Conservation (phyloP, 2,797 vertebrate species). For the Enteromius trimaculatus region DNA sequence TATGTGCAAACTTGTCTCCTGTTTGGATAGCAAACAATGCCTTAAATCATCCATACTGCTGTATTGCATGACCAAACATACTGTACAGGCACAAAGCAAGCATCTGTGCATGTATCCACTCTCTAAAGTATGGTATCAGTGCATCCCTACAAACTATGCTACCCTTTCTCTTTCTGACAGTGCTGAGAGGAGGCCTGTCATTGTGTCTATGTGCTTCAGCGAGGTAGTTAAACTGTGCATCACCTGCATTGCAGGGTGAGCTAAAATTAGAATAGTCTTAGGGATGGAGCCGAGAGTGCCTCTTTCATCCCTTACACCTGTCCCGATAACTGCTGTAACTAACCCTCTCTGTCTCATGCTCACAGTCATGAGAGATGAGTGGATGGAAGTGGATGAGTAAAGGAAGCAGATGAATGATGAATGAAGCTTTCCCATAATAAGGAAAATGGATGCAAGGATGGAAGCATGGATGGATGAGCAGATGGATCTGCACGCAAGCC, state of each 20-base stretch:
- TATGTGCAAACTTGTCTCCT: not conserved
- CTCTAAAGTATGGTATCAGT: not conserved
- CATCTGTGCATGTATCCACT: not conserved
- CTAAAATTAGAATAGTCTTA: slow-evolving; percentile 69
- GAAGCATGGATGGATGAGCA: not conserved
- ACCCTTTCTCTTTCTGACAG: not conserved
- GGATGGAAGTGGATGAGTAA: slow-evolving; percentile 9
- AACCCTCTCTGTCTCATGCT: not conserved
- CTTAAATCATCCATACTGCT: not conserved
- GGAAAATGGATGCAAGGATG: slow-evolving; percentile 33
- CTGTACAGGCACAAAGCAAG: not conserved
- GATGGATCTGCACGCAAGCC: not conserved
- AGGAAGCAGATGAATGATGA: slow-evolving; percentile 17
- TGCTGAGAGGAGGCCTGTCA: slow-evolving; percentile 10
- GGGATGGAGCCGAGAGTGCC: slow-evolving; percentile 50
- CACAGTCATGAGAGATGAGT: not conserved
- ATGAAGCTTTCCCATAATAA: not conserved
- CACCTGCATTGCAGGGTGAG: slow-evolving; percentile 71
- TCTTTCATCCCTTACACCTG: slow-evolving; percentile 56
- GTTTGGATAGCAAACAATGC: not conserved
- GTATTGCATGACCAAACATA: slow-evolving; percentile 3
- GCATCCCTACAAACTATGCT: not conserved
- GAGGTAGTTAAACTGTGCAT: slow-evolving; percentile 53
- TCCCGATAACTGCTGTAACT: slow-evolving; percentile 37
- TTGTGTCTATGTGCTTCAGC: slow-evolving; percentile 29